phyloP scores from a whole-genome alignment of 2,113 vertebrate genomes.

The Plecturocebus donacophilus region DNA sequence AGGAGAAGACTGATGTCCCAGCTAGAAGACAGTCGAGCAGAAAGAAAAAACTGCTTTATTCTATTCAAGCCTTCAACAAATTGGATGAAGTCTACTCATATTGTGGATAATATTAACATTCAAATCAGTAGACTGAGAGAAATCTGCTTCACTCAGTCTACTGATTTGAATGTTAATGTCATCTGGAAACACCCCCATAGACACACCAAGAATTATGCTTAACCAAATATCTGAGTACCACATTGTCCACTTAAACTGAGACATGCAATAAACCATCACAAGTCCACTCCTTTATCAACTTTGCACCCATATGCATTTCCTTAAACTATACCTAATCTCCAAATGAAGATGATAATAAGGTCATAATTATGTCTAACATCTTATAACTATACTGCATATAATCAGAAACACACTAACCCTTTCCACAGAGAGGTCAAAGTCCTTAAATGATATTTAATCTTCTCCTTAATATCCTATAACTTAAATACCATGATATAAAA shows the following conservation, averaged over 20 bases:
- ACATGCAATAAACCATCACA: background rate
- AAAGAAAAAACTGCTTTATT: background rate
- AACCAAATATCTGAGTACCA: background rate
- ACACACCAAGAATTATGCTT: background rate
- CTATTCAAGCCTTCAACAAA: background rate
- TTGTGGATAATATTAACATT: background rate
- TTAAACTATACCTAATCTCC: background rate
- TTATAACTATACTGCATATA: background rate
- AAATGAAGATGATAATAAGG: background rate
- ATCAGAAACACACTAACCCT: background rate
- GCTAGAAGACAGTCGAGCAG: background rate
- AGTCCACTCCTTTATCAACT: background rate
- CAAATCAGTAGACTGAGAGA: background rate
- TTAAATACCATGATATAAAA: background rate
- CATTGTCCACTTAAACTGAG: background rate
- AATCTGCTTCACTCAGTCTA: background rate
- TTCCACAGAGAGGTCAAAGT: background rate
- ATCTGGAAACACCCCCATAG: background rate
- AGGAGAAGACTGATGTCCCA: background rate
- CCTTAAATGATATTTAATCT: background rate
- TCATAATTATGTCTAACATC: background rate
- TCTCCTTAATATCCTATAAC: background rate
- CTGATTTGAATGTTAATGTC: background rate
- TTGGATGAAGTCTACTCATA: background rate
- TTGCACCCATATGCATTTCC: background rate